A percentile compares a stretch with the other conserved stretches of the same genome.
These are phyloP conservation scores for Colletes gigas DNA, from an alignment of 1,140 invertebrate species.

Conservation along the genomic window DNA sequence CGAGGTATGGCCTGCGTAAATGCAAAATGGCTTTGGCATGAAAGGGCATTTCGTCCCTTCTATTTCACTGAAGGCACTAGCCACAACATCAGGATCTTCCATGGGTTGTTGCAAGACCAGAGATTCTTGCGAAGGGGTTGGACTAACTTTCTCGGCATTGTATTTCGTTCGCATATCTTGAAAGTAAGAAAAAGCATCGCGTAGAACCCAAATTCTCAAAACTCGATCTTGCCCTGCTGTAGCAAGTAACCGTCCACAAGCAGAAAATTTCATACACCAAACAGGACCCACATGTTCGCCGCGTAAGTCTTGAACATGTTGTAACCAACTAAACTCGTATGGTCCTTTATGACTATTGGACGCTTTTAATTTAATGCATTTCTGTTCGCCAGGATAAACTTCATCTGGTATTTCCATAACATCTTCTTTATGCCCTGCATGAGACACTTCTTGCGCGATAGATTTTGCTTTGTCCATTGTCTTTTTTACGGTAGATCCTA, in stretches of 20 bases:
- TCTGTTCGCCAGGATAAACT: slow-evolving; percentile 86
- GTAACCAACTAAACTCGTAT: slow-evolving; percentile 93
- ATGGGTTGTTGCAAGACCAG: slow-evolving; percentile 89
- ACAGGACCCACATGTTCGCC: slow-evolving; percentile 95
- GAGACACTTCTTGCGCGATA: slow-evolving; percentile 92
- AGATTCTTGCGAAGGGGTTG: slow-evolving; percentile 94
- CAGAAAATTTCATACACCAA: slow-evolving; percentile 99
- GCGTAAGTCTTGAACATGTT: slow-evolving; percentile 88
- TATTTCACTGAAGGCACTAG: slow-evolving; percentile 75
- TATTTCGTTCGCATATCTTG: slow-evolving; percentile 97
- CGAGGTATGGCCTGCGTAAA: slow-evolving; percentile 96
- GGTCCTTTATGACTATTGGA: slow-evolving; percentile 97
- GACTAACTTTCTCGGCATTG: slow-evolving; percentile 92
- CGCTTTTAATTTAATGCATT: slow-evolving; percentile 95
- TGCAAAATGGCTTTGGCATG: slow-evolving; percentile 95
- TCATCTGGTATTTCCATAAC: slow-evolving; percentile 92
- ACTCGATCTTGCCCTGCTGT: slow-evolving; percentile 98
- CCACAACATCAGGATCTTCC: slow-evolving; percentile 83
- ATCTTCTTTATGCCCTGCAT: slow-evolving; percentile 92
- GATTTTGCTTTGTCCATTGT: slow-evolving; percentile 95
- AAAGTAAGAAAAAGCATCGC: slow-evolving; percentile 93
- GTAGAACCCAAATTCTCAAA: slow-evolving; percentile 95
- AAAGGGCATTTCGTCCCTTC: slow-evolving; percentile 87
- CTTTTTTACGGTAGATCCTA: slow-evolving; percentile 92
- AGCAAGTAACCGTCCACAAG: slow-evolving; percentile 94